A percentile compares a stretch with the other conserved stretches of the same genome.
These are phyloP conservation scores for Nyctalus aviator DNA, from an alignment of 2,797 vertebrate species.

Conservation along the genomic window DNA sequence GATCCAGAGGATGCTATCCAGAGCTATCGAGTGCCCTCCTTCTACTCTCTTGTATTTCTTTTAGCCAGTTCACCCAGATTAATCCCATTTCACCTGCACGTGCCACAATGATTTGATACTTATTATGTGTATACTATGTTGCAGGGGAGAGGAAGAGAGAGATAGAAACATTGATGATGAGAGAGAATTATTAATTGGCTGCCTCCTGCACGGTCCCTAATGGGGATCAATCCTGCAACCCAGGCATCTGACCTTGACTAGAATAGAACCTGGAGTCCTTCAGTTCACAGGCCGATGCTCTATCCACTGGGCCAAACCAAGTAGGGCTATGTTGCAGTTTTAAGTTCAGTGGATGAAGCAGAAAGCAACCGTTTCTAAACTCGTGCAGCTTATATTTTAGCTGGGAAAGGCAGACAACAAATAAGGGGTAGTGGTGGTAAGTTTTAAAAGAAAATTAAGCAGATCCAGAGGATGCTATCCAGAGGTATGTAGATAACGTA, in stretches of 20 bases:
- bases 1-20: background rate
- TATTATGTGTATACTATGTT: background rate
- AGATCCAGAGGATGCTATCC: background rate
- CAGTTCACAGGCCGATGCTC: no score
- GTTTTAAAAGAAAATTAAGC: constrained; percentile 13
- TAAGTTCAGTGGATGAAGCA: background rate
- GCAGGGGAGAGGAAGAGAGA: background rate
- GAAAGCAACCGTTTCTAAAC: background rate
- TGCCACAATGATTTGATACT: background rate
- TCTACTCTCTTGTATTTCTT: background rate
- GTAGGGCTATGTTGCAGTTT: background rate
- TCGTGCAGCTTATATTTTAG: background rate
- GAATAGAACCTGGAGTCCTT: no score
- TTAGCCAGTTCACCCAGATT: background rate
- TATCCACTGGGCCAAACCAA: no score
- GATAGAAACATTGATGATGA: no score
- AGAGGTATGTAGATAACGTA: background rate
- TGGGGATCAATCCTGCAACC: no score
- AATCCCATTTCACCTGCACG: background rate
- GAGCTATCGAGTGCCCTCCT: background rate
- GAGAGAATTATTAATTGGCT: no score
- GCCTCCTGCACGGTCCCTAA: no score
- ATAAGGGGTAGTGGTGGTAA: background rate
- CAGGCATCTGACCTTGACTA: no score
- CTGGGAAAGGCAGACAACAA: background rate